These are phyloP conservation scores for Echinometra lucunter DNA, from an alignment of 53 echinoderm and acorn worm genomes.

Conservation along the genomic window DNA sequence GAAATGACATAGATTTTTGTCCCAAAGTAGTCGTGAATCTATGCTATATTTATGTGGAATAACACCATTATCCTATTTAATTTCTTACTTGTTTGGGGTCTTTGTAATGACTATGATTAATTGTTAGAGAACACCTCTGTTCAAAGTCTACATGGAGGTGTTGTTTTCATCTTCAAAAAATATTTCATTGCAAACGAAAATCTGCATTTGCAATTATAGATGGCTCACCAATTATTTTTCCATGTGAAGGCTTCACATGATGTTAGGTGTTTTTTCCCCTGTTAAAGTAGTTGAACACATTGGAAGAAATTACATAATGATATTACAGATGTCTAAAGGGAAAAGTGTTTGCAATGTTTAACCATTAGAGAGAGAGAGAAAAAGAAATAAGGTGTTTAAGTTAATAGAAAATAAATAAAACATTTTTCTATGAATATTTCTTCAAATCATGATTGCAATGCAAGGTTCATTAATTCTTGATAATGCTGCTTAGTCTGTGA, in stretches of 20 bases:
- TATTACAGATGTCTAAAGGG: neutral
- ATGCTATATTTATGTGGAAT: slow-evolving; percentile 13
- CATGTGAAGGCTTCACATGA: neutral
- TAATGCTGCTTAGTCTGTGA: too few species aligned
- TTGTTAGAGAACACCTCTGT: neutral
- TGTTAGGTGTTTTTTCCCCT: neutral
- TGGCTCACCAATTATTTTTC: neutral
- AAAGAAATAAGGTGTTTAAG: too few species aligned
- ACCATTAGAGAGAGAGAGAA: too few species aligned
- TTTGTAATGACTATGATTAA: neutral
- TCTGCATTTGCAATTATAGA: neutral
- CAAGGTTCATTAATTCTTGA: too few species aligned
- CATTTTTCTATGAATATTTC: too few species aligned
- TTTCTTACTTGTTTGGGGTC: neutral
- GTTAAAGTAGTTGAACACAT: neutral
- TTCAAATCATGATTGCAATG: too few species aligned
- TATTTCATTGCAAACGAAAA: neutral
- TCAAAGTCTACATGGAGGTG: neutral
- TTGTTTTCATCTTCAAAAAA: neutral
- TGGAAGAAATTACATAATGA: neutral
- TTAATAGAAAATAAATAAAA: too few species aligned
- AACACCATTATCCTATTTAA: neutral
- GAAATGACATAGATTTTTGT: too few species aligned
- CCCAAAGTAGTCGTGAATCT: too few species aligned
- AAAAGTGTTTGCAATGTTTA: too few species aligned